Base-by-base conservation (phyloP, 2,797 vertebrate species). In the Danio choprae region DNA sequence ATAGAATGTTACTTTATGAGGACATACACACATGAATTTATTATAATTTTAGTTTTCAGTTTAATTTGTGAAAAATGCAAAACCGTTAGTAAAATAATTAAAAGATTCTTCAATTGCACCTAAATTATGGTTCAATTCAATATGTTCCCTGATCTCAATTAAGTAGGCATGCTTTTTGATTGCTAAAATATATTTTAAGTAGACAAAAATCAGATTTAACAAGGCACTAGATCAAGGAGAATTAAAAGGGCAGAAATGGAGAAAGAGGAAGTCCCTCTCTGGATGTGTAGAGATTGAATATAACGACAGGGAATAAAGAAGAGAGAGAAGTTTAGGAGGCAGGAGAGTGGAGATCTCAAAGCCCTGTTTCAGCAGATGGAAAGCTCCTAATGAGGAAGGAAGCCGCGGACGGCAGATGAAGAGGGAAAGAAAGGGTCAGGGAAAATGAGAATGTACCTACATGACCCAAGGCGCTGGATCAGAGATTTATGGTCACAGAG, bases 301-400 rank as follows among this genome's bases (percentile, higher is more conserved):
- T 62, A 56, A 72, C 36, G 8, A 71, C 46, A 16, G 74, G 77
- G 80, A 82, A 74, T 58, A 20, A 3, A 71, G 59, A 59, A 46
- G 20, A 59, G 78, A 58, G 67, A 51, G 5, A 83, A 40, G 76
- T 77, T 79, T 68, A 15, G 16, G 69, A 38, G 50, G n/a, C 16
- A 44, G 67, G 55, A 55, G 79, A 74, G 0, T 6, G 43, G 74
- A 81, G 82, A 84, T 84, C 84, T 88, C 87, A 88, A 84, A 81
- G 87, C 71, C 48, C 84, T 77, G 63, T 87, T 86, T 60, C 3
- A 11, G 63, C 63, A 67, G 63, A 88, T 75, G 83, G 78, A 46
- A 84, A 81, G 77, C 74, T 85, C 90, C 91, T 92, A 91, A 92
- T 91, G 87, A 91, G 88, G 75, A 46, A 72, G 80, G 77, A 87